phyloP scores from a whole-genome alignment of 2,113 vertebrate genomes.

The Hystrix cristata region DNA sequence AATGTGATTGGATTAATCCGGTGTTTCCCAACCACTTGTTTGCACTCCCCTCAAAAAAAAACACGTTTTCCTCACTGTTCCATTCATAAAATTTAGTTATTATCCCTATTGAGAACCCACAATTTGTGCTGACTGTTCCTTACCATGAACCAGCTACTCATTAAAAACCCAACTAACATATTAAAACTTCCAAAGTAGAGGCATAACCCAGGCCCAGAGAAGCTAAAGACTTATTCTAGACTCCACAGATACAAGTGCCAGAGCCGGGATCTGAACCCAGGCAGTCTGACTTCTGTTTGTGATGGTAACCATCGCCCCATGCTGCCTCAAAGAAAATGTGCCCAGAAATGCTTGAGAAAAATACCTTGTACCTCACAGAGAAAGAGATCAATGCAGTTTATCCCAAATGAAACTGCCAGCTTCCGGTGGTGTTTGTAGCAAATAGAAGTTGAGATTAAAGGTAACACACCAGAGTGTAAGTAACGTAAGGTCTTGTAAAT shows the following conservation, averaged over 20 bases:
- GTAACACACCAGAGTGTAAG: background rate
- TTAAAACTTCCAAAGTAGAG: background rate
- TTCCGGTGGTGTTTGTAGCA: background rate
- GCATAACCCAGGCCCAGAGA: background rate
- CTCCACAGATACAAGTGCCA: background rate
- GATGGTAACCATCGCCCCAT: background rate
- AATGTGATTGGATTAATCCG: background rate
- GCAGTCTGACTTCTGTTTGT: background rate
- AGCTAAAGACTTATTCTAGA: too few relatives aligned
- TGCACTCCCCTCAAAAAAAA: background rate
- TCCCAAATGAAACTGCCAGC: conserved; percentile 1
- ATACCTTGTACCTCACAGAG: background rate
- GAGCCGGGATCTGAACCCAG: rapidly evolving
- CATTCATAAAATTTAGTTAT: background rate
- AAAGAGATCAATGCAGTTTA: conserved; percentile 56
- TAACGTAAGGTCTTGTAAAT: conserved; percentile 12
- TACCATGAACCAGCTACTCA: background rate
- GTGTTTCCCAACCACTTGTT: background rate
- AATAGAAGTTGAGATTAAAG: conserved; percentile 50
- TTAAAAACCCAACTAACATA: background rate
- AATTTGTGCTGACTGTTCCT: background rate
- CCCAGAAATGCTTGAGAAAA: conserved; percentile 19
- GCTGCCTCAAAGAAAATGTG: conserved; percentile 19
- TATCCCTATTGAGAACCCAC: background rate
- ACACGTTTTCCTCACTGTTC: background rate